These are phyloP conservation scores for Clistopyga incitator DNA, from an alignment of 2,888 invertebrate genomes.

Conservation along the genomic window DNA sequence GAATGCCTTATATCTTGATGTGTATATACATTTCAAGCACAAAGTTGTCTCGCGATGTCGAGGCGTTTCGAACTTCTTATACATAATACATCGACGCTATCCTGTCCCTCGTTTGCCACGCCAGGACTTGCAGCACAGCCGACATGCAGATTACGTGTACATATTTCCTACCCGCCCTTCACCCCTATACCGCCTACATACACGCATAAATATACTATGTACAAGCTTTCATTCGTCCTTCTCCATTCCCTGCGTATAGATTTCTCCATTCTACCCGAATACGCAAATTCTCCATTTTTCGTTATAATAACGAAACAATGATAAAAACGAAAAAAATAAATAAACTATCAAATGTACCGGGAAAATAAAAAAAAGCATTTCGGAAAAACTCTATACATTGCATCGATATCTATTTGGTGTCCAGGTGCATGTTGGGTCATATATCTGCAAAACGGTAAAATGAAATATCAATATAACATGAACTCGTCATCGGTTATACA, in stretches of 20 bases:
- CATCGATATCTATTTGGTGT: background rate
- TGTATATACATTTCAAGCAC: constrained; percentile 33
- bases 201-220: constrained; percentile 17
- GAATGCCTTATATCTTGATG: constrained; percentile 15
- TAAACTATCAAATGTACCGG: background rate
- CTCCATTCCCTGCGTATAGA: constrained; percentile 8
- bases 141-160: constrained; percentile 67
- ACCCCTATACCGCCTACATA: constrained; percentile 15
- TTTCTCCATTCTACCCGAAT: background rate
- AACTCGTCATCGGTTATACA: background rate
- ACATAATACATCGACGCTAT: constrained; percentile 63
- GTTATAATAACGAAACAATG: background rate
- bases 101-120: constrained; percentile 59
- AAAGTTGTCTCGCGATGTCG: constrained; percentile 55
- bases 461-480: background rate
- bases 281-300: background rate
- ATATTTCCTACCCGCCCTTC: constrained; percentile 45
- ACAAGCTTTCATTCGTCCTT: constrained; percentile 20
- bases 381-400: background rate
- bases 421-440: background rate
- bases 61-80: constrained; percentile 61
- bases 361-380: background rate
- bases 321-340: too few relatives aligned
- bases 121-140: constrained; percentile 44
- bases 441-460: background rate